Percentiles rank a stretch among this genome's conserved stretches.
Evolutionary conservation across 2,113 vertebrate species (phyloP).

Genomic region (Corythornis cristatus): DNA sequence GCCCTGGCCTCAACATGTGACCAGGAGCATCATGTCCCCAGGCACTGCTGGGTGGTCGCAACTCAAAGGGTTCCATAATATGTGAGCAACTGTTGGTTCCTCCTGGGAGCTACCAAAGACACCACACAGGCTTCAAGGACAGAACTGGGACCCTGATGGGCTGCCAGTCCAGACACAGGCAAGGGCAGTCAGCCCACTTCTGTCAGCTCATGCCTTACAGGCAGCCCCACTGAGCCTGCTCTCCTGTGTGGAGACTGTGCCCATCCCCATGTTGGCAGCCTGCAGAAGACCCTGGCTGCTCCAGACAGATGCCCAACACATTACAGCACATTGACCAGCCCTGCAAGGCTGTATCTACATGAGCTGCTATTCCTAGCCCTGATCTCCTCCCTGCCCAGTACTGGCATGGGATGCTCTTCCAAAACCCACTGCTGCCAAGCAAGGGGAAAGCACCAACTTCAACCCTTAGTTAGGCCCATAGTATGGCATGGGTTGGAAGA

Average conservation of each 20-base stretch:
- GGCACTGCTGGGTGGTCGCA: background rate
- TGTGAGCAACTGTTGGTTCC: background rate
- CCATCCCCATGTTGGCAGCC: background rate
- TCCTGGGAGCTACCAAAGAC: background rate
- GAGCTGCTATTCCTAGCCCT: background rate
- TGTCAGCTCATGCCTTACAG: accelerated
- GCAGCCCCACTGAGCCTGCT: background rate
- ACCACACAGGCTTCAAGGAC: background rate
- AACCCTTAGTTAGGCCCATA: background rate
- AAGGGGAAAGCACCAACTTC: background rate
- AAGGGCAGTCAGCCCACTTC: background rate
- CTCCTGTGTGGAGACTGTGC: background rate
- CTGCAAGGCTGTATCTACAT: background rate
- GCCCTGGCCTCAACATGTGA: background rate
- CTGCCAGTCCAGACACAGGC: background rate
- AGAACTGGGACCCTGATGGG: no score
- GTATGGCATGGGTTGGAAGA: no score
- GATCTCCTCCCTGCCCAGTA: background rate
- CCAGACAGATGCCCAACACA: accelerated
- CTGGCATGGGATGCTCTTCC: background rate
- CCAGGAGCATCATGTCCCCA: background rate
- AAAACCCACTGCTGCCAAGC: background rate
- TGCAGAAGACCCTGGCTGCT: background rate
- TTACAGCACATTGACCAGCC: no score
- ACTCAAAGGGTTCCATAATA: background rate